Percentiles rank a stretch among this genome's conserved stretches.
phyloP scores from a whole-genome alignment of 53 echinoderm and acorn worm genomes.

The Crossaster papposus region DNA sequence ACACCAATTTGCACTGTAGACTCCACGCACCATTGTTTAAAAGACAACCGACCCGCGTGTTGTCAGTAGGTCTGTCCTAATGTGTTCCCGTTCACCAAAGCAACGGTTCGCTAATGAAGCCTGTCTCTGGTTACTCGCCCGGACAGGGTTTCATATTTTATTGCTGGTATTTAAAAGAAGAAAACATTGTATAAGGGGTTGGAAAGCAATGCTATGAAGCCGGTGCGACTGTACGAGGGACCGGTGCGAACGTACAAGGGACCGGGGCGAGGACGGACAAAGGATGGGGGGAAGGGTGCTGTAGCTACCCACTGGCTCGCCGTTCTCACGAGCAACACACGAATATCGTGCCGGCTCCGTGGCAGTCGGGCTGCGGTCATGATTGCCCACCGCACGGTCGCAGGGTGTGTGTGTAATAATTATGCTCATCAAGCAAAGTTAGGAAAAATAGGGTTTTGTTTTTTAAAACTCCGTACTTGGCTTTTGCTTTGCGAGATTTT shows the following conservation, averaged over 20 bases:
- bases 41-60: background rate
- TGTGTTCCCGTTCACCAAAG: background rate
- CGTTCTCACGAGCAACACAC: too few relatives aligned
- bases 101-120: background rate
- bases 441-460: background rate
- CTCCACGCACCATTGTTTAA: background rate
- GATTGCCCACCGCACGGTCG: background rate
- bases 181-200: background rate
- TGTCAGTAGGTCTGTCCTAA: background rate
- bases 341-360: background rate
- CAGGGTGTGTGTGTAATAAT: background rate
- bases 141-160: slow-evolving; percentile 18
- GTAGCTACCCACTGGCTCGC: too few relatives aligned
- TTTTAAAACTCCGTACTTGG: too few relatives aligned
- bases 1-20: background rate
- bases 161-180: slow-evolving; percentile 33
- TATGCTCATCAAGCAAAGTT: background rate
- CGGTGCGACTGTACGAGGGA: background rate
- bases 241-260: background rate
- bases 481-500: too few relatives aligned
- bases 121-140: slow-evolving; percentile 13
- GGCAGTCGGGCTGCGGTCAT: background rate
- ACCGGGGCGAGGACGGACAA: background rate
- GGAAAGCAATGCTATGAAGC: background rate
- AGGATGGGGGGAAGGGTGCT: background rate